Percentiles rank a stretch among this genome's conserved stretches.
Evolutionary conservation across 2,797 vertebrate species (phyloP).

Genomic region (Miichthys miiuy): DNA sequence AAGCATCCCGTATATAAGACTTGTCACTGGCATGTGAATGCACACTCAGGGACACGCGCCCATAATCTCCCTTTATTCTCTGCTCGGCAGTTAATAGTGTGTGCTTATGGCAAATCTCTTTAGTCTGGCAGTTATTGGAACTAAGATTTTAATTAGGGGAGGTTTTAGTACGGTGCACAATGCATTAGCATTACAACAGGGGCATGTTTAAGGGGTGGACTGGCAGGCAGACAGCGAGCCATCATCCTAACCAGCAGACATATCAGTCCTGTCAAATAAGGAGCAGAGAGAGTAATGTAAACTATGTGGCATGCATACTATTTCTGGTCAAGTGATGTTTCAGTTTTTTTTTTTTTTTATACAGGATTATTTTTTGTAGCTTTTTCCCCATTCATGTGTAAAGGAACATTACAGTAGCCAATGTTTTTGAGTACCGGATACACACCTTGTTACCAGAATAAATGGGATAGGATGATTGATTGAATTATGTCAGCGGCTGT

Average conservation of each 20-base stretch:
- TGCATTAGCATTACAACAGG: slow-evolving; percentile 71
- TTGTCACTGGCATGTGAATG: background rate
- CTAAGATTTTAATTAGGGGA: slow-evolving; percentile 75
- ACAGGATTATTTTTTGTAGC: background rate
- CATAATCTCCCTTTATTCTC: slow-evolving; percentile 41
- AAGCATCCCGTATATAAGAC: slow-evolving; percentile 18
- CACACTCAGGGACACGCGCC: slow-evolving; percentile 14
- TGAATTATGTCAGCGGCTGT: slow-evolving; percentile 21
- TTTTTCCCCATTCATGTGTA: slow-evolving; percentile 1
- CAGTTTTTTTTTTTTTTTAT: background rate
- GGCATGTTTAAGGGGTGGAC: slow-evolving; percentile 53
- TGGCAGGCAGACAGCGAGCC: slow-evolving; percentile 42
- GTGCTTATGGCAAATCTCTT: slow-evolving; percentile 70
- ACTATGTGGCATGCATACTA: background rate
- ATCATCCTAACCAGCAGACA: slow-evolving; percentile 22
- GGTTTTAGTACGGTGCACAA: slow-evolving; percentile 57
- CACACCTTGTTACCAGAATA: slow-evolving; percentile 21
- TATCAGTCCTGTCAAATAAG: slow-evolving; percentile 29
- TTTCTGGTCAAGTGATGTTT: slow-evolving; percentile 7
- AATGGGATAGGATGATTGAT: slow-evolving; percentile 30
- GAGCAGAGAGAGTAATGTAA: slow-evolving; percentile 5
- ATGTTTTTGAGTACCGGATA: background rate
- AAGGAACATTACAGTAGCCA: background rate
- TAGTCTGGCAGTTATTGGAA: slow-evolving; percentile 72
- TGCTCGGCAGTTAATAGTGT: slow-evolving; percentile 59